Evolutionary conservation across 2,888 invertebrate genomes (phyloP).

Genomic region (Cyrtodaria siliqua): DNA sequence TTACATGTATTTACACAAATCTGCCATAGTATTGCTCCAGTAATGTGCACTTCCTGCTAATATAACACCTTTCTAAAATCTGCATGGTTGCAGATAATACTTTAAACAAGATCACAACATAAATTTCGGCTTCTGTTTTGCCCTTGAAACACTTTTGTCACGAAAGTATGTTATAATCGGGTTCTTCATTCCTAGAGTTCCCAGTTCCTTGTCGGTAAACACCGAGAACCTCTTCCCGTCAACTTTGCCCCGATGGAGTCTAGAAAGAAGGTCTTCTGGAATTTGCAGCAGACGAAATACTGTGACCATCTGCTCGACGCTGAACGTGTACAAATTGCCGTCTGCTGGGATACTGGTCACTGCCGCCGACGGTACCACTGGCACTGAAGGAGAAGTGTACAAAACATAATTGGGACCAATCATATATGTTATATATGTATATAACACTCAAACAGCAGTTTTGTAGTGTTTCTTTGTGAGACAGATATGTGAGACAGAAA

Average conservation of each 20-base stretch:
- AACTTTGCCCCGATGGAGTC: constrained; percentile 69
- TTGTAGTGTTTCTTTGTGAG: too few relatives aligned
- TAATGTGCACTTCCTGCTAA: too few relatives aligned
- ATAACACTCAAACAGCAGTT: too few relatives aligned
- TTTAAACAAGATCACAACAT: constrained; percentile 48
- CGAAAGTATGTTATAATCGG: constrained; percentile 74
- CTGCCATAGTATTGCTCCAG: too few relatives aligned
- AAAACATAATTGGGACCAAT: too few relatives aligned
- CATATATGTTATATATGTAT: too few relatives aligned
- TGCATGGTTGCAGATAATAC: too few relatives aligned
- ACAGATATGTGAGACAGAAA: too few relatives aligned
- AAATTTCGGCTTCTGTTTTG: constrained; percentile 38
- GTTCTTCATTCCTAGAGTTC: constrained; percentile 67
- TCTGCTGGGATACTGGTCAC: constrained; percentile 74
- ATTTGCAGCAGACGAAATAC: constrained; percentile 75
- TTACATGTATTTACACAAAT: too few relatives aligned
- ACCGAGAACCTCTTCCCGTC: constrained; percentile 81
- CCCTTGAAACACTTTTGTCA: constrained; percentile 54
- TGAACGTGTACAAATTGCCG: constrained; percentile 77
- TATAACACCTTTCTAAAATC: too few relatives aligned
- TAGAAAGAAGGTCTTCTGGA: constrained; percentile 67
- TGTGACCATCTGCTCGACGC: constrained; percentile 75
- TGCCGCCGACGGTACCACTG: constrained; percentile 41
- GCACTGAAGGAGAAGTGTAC: constrained; percentile 26
- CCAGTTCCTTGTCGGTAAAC: constrained; percentile 78